Evolutionary conservation across 1,140 invertebrate genomes (phyloP).

Genomic region (Solenopsis fugax): DNA sequence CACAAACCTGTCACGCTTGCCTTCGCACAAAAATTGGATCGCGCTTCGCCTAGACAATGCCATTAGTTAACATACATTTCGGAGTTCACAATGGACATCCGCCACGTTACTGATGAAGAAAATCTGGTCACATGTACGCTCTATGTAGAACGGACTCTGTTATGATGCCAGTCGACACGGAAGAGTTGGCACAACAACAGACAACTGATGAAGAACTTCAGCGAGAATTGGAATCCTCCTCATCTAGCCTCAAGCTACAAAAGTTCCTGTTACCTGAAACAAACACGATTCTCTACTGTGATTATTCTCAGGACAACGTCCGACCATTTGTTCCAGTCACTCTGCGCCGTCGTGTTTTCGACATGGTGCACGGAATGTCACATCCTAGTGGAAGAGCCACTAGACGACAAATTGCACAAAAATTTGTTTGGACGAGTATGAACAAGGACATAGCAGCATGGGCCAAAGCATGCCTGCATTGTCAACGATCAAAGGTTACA

Average conservation of each 20-base stretch:
- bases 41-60: too few relatives aligned
- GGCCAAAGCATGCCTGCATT: not conserved
- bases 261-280: not conserved
- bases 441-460: constrained; percentile 2
- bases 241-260: too few relatives aligned
- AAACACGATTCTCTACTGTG: not conserved
- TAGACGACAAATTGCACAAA: not conserved
- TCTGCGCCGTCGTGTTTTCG: not conserved
- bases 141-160: too few relatives aligned
- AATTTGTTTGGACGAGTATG: constrained; percentile 23
- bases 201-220: not conserved
- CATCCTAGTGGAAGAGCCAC: constrained; percentile 14
- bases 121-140: too few relatives aligned
- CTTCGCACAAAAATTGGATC: too few relatives aligned
- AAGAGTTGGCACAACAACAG: not conserved
- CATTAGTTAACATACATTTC: too few relatives aligned
- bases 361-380: not conserved
- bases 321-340: not conserved
- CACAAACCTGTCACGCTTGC: too few relatives aligned
- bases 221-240: not conserved
- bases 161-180: too few relatives aligned
- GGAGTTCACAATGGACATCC: too few relatives aligned
- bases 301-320: not conserved
- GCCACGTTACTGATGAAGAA: too few relatives aligned
- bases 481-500: not conserved